Percentiles rank a stretch among this genome's conserved stretches.
Conservation (phyloP, 2,113 vertebrate genomes). For the Pontoporia blainvillei region DNA sequence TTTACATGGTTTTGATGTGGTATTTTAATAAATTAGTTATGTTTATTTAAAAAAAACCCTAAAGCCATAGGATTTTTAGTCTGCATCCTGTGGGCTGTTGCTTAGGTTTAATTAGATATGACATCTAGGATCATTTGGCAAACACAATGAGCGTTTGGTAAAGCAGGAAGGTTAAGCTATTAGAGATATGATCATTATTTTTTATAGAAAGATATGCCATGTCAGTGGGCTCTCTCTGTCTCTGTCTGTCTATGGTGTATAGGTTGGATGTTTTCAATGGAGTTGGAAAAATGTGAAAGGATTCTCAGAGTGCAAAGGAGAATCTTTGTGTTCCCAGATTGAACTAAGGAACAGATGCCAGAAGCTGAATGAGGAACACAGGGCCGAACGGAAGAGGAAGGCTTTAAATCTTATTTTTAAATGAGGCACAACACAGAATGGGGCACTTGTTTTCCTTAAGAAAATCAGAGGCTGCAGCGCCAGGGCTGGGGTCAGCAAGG, state of each 20-base stretch:
- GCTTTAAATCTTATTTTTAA: neutral
- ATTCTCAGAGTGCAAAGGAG: neutral
- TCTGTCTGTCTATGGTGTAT: neutral
- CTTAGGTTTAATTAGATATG: neutral
- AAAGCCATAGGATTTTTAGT: neutral
- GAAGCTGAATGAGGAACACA: neutral
- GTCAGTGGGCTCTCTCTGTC: neutral
- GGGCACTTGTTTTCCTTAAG: neutral
- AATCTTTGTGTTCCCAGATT: no score
- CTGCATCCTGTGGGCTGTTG: neutral
- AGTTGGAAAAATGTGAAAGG: neutral
- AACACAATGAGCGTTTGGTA: neutral
- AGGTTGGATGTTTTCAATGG: neutral
- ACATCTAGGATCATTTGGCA: neutral
- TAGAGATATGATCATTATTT: neutral
- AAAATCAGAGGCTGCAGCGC: rapidly evolving
- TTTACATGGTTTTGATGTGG: neutral
- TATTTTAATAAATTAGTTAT: neutral
- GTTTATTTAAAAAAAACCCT: neutral
- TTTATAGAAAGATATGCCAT: neutral
- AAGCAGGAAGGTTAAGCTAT: neutral
- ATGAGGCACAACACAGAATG: neutral
- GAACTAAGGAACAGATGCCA: neutral
- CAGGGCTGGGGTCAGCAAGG: rapidly evolving
- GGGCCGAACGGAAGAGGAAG: neutral